phyloP scores from a whole-genome alignment of 1,140 invertebrate species.

The Cydia fagiglandana region DNA sequence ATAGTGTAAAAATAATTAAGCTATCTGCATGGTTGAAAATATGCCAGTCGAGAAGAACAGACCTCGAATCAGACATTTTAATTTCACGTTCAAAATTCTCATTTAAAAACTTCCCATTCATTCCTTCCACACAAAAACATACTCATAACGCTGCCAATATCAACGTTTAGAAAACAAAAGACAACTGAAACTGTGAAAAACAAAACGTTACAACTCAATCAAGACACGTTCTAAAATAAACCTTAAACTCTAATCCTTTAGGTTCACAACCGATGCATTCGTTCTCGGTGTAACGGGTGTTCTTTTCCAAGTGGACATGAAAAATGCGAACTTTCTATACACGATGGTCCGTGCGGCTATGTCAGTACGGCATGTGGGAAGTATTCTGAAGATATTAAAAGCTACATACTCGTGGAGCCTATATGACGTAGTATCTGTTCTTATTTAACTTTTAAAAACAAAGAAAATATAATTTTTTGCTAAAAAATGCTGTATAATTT shows the following conservation, averaged over 20 bases:
- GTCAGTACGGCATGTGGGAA: background rate
- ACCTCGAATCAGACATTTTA: background rate
- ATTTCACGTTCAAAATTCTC: background rate
- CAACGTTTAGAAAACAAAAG: conserved; percentile 15
- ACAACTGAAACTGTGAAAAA: background rate
- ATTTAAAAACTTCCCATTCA: background rate
- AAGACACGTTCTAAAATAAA: background rate
- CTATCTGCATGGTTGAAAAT: too few species aligned
- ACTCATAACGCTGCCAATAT: background rate
- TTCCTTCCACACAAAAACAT: background rate
- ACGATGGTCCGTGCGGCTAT: background rate
- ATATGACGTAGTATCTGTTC: background rate
- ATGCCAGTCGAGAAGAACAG: too few species aligned
- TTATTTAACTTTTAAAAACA: background rate
- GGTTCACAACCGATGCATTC: background rate
- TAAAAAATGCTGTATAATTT: too few species aligned
- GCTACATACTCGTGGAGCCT: background rate
- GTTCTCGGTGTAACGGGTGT: background rate
- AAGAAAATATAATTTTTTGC: too few species aligned
- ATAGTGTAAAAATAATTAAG: too few species aligned
- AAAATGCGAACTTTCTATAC: background rate
- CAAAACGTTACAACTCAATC: background rate
- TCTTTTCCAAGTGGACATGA: background rate
- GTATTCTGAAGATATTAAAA: background rate
- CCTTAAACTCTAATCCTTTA: background rate